Conservation (phyloP, 2,113 vertebrate genomes). For the Alectura lathami region DNA sequence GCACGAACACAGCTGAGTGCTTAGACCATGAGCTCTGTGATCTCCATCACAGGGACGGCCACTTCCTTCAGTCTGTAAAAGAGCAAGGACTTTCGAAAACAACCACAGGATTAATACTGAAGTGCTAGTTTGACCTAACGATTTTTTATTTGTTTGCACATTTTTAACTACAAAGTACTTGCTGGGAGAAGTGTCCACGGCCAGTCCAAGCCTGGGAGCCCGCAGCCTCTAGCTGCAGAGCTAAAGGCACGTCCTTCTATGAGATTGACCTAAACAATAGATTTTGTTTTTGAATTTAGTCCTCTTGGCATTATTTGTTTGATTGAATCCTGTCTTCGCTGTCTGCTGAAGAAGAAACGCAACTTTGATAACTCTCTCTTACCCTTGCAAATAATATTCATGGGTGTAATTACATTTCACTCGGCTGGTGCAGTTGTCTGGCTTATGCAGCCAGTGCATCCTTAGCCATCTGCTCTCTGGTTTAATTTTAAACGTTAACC, state of each 20-base stretch:
- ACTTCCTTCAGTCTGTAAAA: background rate
- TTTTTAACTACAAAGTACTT: background rate
- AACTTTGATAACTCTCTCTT: slow-evolving; percentile 23
- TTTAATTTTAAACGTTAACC: slow-evolving; percentile 46
- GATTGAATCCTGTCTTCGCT: background rate
- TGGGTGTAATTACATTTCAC: slow-evolving; percentile 16
- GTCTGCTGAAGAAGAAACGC: background rate
- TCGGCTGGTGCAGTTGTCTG: background rate
- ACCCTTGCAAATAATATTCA: slow-evolving; percentile 17
- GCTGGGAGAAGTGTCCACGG: background rate
- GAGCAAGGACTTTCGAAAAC: background rate
- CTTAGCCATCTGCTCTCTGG: slow-evolving; percentile 19
- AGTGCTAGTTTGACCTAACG: background rate
- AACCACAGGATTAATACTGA: background rate
- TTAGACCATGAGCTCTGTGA: background rate
- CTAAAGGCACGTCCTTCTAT: background rate
- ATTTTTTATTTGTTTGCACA: background rate
- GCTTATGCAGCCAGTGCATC: background rate
- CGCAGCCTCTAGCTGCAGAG: background rate
- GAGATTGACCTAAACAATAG: background rate
- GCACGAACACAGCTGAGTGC: background rate
- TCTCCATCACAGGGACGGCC: background rate
- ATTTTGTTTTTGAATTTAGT: background rate
- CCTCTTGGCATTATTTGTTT: background rate
- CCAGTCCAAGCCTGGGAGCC: background rate